Conservation (phyloP, 2,888 invertebrate genomes). For the Diachrysia chrysitis region DNA sequence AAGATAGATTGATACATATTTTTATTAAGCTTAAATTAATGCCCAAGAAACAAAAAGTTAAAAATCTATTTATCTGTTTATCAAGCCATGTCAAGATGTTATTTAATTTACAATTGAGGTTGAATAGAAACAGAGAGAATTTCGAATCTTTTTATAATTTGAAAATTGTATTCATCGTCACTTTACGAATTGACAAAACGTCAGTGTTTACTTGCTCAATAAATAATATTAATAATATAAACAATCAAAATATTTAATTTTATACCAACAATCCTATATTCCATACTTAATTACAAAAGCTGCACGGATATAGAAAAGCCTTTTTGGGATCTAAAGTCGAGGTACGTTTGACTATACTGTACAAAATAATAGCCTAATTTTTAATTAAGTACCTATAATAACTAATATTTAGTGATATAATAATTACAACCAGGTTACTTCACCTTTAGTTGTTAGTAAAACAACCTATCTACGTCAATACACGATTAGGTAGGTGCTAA, state of each 20-base stretch:
- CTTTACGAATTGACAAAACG: background rate
- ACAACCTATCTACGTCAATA: too few relatives aligned
- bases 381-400: too few relatives aligned
- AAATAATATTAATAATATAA: background rate
- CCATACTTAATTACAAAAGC: background rate
- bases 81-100: too few relatives aligned
- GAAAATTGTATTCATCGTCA: background rate
- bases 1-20: too few relatives aligned
- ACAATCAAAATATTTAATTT: slow-evolving; percentile 1
- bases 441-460: too few relatives aligned
- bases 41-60: too few relatives aligned
- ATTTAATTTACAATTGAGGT: background rate
- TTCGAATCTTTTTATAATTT: background rate
- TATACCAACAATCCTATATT: background rate
- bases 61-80: too few relatives aligned
- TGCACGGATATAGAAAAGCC: background rate
- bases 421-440: too few relatives aligned
- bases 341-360: background rate
- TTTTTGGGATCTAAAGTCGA: background rate
- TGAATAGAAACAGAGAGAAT: background rate
- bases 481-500: too few relatives aligned
- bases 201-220: background rate
- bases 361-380: too few relatives aligned
- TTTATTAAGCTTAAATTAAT: too few relatives aligned
- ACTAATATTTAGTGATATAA: too few relatives aligned